Conservation (phyloP, 2,797 vertebrate species). For the Lophius americanus region DNA sequence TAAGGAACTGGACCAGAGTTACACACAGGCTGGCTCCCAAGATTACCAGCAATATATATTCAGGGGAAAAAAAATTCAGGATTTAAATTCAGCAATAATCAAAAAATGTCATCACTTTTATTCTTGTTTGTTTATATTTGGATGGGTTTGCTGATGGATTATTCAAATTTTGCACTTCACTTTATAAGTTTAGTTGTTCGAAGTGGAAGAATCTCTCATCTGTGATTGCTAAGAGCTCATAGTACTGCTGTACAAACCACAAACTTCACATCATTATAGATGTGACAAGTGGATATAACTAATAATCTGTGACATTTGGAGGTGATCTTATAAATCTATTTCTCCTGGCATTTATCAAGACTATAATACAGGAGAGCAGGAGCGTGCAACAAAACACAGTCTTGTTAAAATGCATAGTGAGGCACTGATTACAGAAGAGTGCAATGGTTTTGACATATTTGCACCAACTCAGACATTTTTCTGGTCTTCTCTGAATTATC, state of each 20-base stretch:
- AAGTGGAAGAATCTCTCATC: constrained; percentile 20
- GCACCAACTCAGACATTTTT: background rate
- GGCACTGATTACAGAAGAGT: background rate
- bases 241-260: constrained; percentile 7
- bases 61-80: too few species aligned
- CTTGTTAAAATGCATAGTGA: constrained; percentile 3
- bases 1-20: constrained; percentile 11
- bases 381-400: background rate
- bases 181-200: background rate
- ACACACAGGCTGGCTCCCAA: constrained; percentile 3
- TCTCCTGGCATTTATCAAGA: constrained; percentile 17
- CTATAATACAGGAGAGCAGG: constrained; percentile 5
- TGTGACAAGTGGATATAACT: constrained; percentile 33
- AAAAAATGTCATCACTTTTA: background rate
- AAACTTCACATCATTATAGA: constrained; percentile 25
- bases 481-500: background rate
- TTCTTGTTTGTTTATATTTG: background rate
- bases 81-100: too few species aligned
- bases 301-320: constrained; percentile 47
- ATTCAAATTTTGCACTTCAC: constrained; percentile 2
- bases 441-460: too few species aligned
- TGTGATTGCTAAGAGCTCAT: constrained; percentile 3
- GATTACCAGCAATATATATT: background rate
- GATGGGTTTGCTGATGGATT: background rate
- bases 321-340: constrained; percentile 28